These are phyloP conservation scores for Drosophila setifemur DNA, from an alignment of 1,140 invertebrate species.

Conservation along the genomic window DNA sequence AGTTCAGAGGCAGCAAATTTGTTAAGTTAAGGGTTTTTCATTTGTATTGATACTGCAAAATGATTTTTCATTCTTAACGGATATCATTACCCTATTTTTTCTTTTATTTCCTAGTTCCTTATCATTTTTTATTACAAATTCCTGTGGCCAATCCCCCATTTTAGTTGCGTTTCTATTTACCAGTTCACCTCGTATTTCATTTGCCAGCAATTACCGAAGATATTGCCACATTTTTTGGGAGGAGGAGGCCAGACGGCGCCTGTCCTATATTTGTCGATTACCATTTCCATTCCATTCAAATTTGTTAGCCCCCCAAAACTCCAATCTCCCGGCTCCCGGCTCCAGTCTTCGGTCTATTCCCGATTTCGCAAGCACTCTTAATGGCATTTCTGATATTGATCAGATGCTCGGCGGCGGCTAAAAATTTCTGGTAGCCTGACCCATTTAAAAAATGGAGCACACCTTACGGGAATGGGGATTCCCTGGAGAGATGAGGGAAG, in stretches of 20 bases:
- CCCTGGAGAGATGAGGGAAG: neutral
- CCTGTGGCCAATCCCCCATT: neutral
- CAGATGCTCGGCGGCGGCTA: constrained; percentile 37
- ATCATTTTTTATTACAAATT: neutral
- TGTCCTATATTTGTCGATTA: neutral
- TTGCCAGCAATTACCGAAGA: neutral
- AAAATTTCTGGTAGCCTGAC: constrained; percentile 37
- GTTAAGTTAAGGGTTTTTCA: too few relatives aligned
- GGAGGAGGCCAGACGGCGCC: constrained; percentile 16
- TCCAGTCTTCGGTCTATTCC: constrained; percentile 5
- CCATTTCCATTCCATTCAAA: neutral
- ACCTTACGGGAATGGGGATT: constrained; percentile 30
- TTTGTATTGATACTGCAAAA: too few relatives aligned
- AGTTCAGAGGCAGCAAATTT: too few relatives aligned
- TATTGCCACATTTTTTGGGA: constrained; percentile 24
- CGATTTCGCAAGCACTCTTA: constrained; percentile 46
- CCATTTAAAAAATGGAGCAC: constrained; percentile 50
- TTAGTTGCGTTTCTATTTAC: neutral
- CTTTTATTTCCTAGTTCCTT: too few relatives aligned
- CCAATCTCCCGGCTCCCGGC: neutral
- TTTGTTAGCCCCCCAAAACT: too few relatives aligned
- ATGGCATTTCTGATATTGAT: constrained; percentile 59
- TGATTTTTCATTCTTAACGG: too few relatives aligned
- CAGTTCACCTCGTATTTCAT: constrained; percentile 3
- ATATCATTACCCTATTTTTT: too few relatives aligned